A percentile compares a stretch with the other conserved stretches of the same genome.
Conservation (phyloP, 2,888 invertebrate genomes). For the Eugnorisma glareosa region DNA sequence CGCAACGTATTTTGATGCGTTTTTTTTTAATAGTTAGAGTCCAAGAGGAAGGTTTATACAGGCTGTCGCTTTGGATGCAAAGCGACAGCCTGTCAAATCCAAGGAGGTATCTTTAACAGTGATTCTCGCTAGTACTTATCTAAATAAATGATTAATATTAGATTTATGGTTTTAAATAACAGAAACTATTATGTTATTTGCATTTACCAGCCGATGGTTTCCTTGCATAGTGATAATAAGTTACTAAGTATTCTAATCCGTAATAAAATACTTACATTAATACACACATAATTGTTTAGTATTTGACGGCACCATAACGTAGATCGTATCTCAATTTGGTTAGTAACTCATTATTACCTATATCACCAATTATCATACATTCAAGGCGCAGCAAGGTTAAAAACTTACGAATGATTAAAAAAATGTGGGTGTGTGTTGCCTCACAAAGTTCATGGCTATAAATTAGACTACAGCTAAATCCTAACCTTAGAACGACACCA, state of each 20-base stretch:
- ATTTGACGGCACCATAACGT: not conserved
- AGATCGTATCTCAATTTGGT: constrained; percentile 12
- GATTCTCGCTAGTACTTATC: too few species aligned
- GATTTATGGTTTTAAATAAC: not conserved
- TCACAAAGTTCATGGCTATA: not conserved
- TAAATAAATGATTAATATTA: not conserved
- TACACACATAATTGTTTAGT: too few species aligned
- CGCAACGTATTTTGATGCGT: too few species aligned
- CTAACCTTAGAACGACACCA: not conserved
- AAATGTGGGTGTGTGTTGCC: constrained; percentile 2
- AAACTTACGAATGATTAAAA: not conserved
- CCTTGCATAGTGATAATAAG: not conserved
- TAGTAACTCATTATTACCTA: constrained; percentile 12
- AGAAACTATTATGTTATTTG: not conserved
- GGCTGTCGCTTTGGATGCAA: too few species aligned
- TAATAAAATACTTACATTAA: too few species aligned
- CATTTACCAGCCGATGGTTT: not conserved
- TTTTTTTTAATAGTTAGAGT: too few species aligned
- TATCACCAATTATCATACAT: not conserved
- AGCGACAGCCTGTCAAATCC: too few species aligned
- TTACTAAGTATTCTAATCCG: not conserved
- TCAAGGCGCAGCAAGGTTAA: constrained; percentile 7
- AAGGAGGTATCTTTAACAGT: too few species aligned
- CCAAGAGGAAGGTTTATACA: too few species aligned
- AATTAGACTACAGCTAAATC: not conserved